A percentile compares a stretch with the other conserved stretches of the same genome.
Conservation (phyloP, 2,113 vertebrate genomes). For the Channa maculata region DNA sequence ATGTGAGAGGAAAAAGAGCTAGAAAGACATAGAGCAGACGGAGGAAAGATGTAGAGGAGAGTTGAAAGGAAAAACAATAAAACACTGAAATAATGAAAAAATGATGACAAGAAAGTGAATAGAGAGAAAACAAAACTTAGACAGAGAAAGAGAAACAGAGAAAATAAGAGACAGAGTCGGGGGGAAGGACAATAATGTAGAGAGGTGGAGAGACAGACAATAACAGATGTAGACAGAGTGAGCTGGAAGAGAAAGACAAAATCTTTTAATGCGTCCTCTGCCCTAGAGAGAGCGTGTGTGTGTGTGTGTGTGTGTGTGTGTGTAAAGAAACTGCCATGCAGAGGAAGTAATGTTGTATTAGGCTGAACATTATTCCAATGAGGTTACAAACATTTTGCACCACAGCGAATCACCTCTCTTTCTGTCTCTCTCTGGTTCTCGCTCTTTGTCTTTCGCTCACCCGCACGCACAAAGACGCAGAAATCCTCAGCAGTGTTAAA, state of each 20-base stretch:
- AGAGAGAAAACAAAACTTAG: background rate
- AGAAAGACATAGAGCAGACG: background rate
- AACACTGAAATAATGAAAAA: background rate
- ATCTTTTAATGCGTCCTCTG: constrained; percentile 2
- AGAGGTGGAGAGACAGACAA: background rate
- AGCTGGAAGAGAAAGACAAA: constrained; percentile 4
- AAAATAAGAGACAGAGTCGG: background rate
- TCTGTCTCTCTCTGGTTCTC: background rate
- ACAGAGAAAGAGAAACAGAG: background rate
- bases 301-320: background rate
- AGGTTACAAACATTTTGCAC: constrained; percentile 46
- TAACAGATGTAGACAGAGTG: constrained; percentile 9
- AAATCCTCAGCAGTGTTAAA: constrained; percentile 64
- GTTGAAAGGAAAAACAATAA: background rate
- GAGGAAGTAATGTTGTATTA: constrained; percentile 39
- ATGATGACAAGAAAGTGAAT: background rate
- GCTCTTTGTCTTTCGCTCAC: background rate
- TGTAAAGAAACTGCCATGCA: constrained; percentile 6
- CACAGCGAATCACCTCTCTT: constrained; percentile 22
- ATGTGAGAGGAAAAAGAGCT: constrained; percentile 14
- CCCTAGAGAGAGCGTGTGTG: background rate
- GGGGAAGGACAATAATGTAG: background rate
- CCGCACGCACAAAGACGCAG: constrained; percentile 11
- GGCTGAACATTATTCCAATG: constrained; percentile 43
- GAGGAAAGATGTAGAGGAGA: background rate